Conservation (phyloP, 2,113 vertebrate genomes). For the Calyptomena viridis region DNA sequence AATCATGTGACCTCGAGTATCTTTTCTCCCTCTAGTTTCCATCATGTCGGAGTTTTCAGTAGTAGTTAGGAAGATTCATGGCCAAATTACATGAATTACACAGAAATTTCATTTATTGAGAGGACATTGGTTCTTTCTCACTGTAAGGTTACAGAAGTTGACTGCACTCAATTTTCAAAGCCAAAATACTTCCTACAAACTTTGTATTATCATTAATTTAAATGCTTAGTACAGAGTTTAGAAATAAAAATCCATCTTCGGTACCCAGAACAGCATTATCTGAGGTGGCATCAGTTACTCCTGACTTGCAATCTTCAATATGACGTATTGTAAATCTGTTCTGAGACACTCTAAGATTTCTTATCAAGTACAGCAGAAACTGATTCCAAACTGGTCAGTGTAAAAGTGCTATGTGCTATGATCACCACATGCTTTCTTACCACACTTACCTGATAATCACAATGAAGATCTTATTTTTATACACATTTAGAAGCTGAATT, state of each 20-base stretch:
- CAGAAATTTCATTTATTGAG: not conserved
- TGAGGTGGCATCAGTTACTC: not conserved
- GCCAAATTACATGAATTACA: not conserved
- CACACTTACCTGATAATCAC: not conserved
- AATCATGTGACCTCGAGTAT: not conserved
- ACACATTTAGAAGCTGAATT: not conserved
- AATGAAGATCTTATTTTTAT: not conserved
- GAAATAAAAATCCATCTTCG: not conserved
- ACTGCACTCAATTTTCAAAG: not conserved
- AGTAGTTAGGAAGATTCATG: not conserved
- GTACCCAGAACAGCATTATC: not conserved
- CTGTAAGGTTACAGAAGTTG: not conserved
- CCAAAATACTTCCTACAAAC: not conserved
- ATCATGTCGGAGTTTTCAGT: not conserved
- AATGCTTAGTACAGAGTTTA: not conserved
- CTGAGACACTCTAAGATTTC: not conserved
- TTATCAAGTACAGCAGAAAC: not conserved
- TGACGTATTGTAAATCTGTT: not conserved
- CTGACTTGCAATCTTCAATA: not conserved
- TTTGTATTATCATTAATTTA: not conserved
- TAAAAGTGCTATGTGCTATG: not conserved
- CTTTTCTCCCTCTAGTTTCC: not conserved
- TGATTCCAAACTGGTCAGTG: not conserved
- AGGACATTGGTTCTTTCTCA: not conserved
- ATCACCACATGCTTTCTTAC: not conserved